phyloP scores from a whole-genome alignment of 2,888 invertebrate species.

The Pollenia angustigena region DNA sequence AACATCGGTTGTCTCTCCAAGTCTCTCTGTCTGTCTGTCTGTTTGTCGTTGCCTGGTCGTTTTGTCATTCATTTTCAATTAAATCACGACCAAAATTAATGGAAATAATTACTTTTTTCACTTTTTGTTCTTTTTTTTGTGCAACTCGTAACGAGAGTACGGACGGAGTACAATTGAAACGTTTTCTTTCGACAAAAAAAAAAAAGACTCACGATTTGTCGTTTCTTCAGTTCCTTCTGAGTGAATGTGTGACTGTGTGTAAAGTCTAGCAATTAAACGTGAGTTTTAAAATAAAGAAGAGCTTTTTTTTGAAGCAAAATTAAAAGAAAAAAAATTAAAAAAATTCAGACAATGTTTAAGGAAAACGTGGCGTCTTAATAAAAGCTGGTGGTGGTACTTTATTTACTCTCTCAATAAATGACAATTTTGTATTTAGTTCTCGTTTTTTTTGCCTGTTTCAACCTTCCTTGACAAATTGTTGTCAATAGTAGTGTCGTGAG shows the following conservation, averaged over 20 bases:
- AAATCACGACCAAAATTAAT: conserved; percentile 76
- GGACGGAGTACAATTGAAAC: conserved; percentile 72
- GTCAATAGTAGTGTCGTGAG: conserved; percentile 67
- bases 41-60: conserved; percentile 53
- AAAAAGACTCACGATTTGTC: conserved; percentile 73
- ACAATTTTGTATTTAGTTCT: conserved; percentile 5
- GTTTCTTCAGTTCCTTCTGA: conserved; percentile 49
- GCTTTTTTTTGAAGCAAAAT: conserved; percentile 21
- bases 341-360: conserved; percentile 57
- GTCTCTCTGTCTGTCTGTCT: conserved; percentile 30
- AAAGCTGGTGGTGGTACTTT: conserved; percentile 44
- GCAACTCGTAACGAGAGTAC: conserved; percentile 38
- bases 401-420: conserved; percentile 37
- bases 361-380: conserved; percentile 72
- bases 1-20: conserved; percentile 39
- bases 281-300: conserved; percentile 71
- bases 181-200: conserved; percentile 68
- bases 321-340: conserved; percentile 34
- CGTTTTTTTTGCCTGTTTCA: conserved; percentile 22
- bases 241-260: conserved; percentile 18
- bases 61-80: conserved; percentile 75
- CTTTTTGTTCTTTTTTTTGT: conserved; percentile 62
- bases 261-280: conserved; percentile 75
- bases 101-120: conserved; percentile 73
- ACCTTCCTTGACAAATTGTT: conserved; percentile 71